A percentile compares a stretch with the other conserved stretches of the same genome.
phyloP scores from a whole-genome alignment of 2,888 invertebrate species.

The Pyralis farinalis region DNA sequence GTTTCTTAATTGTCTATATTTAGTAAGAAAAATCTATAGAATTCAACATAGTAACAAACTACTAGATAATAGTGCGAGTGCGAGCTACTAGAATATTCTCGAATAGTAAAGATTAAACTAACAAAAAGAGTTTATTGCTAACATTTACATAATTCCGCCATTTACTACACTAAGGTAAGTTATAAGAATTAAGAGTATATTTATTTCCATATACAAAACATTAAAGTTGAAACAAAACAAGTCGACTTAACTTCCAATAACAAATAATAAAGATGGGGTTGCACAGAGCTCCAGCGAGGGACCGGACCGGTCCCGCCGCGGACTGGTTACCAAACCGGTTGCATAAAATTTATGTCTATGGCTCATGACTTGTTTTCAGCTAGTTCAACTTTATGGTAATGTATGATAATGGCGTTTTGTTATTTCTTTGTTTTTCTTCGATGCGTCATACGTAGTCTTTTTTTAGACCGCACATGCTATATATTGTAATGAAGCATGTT shows the following conservation, averaged over 20 bases:
- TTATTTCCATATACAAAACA: constrained; percentile 1
- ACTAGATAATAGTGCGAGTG: no score
- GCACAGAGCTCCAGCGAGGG: constrained; percentile 38
- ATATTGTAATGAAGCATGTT: constrained; percentile 15
- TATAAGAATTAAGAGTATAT: background rate
- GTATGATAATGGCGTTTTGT: constrained; percentile 40
- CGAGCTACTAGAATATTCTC: no score
- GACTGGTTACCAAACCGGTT: constrained; percentile 38
- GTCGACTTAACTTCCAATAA: background rate
- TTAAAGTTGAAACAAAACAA: constrained; percentile 2
- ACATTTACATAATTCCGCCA: constrained; percentile 3
- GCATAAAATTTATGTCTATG: constrained; percentile 35
- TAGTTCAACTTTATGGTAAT: constrained; percentile 50
- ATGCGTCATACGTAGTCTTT: constrained; percentile 30
- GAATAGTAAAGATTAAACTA: no score
- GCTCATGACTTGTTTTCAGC: constrained; percentile 43
- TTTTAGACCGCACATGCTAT: constrained; percentile 10
- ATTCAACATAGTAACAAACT: no score
- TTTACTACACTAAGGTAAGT: constrained; percentile 1
- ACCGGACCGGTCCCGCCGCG: constrained; percentile 31
- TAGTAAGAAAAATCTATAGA: no score
- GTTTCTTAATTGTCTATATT: no score
- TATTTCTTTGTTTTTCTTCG: constrained; percentile 41
- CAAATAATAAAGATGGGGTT: constrained; percentile 34
- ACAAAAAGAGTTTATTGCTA: no score